A percentile compares a stretch with the other conserved stretches of the same genome.
Evolutionary conservation across 1,140 invertebrate species (phyloP).

Genomic region (Drosophila busckii): DNA sequence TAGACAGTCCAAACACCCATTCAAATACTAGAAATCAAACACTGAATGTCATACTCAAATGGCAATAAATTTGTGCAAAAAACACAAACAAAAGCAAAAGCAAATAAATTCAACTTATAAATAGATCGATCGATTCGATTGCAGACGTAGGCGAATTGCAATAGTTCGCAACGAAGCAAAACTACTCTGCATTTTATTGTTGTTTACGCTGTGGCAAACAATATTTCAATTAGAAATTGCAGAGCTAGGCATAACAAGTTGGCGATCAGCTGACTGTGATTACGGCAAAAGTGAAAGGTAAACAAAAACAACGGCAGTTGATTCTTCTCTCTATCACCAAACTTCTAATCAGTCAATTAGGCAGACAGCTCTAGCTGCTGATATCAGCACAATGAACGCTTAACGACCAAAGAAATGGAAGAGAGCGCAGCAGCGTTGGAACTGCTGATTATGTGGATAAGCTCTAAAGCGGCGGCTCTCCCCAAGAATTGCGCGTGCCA

Average conservation of each 20-base stretch:
- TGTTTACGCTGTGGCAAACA: neutral
- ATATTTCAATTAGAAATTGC: conserved; percentile 30
- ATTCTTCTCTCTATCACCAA: conserved; percentile 17
- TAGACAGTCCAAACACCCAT: conserved; percentile 33
- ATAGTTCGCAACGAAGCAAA: neutral
- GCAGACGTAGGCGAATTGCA: conserved; percentile 4
- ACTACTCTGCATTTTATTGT: conserved; percentile 4
- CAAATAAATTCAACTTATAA: conserved; percentile 6
- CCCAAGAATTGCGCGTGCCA: too few species aligned
- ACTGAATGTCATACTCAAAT: conserved; percentile 24
- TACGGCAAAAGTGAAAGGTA: conserved; percentile 49
- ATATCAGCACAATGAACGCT: conserved; percentile 10
- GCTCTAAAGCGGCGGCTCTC: too few species aligned
- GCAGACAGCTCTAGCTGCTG: neutral
- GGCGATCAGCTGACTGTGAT: conserved; percentile 36
- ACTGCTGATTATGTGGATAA: too few species aligned
- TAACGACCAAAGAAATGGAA: neutral
- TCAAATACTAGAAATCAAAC: conserved; percentile 23
- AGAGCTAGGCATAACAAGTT: neutral
- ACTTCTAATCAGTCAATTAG: conserved; percentile 23
- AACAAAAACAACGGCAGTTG: conserved; percentile 31
- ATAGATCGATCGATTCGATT: too few species aligned
- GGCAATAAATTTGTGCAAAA: conserved; percentile 10
- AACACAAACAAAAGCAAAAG: neutral
- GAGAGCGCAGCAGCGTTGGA: too few species aligned